These are phyloP conservation scores for Diuraphis noxia DNA, from an alignment of 1,140 invertebrate species.

Conservation along the genomic window DNA sequence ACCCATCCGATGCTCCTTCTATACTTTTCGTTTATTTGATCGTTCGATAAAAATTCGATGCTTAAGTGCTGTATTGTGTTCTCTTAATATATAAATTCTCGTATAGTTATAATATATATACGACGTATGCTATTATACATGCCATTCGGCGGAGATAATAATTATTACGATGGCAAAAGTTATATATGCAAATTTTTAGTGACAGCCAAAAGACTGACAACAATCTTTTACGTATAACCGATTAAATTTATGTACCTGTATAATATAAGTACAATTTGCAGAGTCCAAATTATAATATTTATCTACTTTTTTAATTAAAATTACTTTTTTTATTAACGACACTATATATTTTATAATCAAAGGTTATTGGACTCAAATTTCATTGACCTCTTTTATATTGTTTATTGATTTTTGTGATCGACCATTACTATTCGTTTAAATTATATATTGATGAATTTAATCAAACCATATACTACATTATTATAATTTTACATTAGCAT, in stretches of 20 bases:
- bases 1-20: neutral
- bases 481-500: neutral
- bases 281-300: neutral
- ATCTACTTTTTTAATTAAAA: neutral
- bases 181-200: conserved; percentile 19
- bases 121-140: neutral
- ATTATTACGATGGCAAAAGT: conserved; percentile 36
- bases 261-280: too few relatives aligned
- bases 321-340: neutral
- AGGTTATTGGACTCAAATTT: neutral
- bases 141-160: neutral
- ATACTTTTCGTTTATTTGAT: conserved; percentile 32
- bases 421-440: too few relatives aligned
- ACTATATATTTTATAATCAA: neutral
- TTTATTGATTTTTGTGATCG: neutral
- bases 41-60: conserved; percentile 40
- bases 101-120: neutral
- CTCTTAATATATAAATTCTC: neutral
- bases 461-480: neutral
- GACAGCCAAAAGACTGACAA: conserved; percentile 9
- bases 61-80: conserved; percentile 51
- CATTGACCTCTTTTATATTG: neutral
- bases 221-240: neutral
- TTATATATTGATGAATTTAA: neutral
- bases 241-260: neutral